phyloP scores from a whole-genome alignment of 2,888 invertebrate species.

The Gari tellinella region DNA sequence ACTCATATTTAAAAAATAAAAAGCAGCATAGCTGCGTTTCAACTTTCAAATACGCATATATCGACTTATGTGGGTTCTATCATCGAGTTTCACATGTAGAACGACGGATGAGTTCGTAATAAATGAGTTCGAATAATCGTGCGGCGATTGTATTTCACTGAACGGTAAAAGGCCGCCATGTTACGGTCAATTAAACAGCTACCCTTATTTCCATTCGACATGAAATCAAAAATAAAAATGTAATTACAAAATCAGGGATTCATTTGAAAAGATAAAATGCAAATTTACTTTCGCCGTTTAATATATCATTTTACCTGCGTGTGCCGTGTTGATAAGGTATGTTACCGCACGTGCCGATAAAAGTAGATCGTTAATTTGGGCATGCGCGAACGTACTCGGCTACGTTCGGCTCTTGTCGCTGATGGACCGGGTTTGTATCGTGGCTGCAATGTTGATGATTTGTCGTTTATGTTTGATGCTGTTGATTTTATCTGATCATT shows the following conservation, averaged over 20 bases:
- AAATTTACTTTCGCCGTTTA: not conserved
- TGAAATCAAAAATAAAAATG: constrained; percentile 12
- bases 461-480: no score
- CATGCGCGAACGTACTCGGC: constrained; percentile 23
- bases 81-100: no score
- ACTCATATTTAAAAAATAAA: no score
- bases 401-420: constrained; percentile 23
- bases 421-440: constrained; percentile 10
- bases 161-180: not conserved
- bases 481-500: no score
- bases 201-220: constrained; percentile 7
- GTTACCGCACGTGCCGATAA: constrained; percentile 13
- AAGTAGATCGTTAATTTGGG: constrained; percentile 12
- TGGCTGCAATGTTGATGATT: no score
- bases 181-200: constrained; percentile 3
- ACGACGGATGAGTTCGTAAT: no score
- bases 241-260: constrained; percentile 27
- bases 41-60: no score
- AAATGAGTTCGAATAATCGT: no score
- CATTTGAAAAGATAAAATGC: constrained; percentile 14
- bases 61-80: no score
- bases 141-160: no score
- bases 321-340: constrained; percentile 1
- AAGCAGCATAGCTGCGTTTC: no score
- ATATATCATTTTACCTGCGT: constrained; percentile 8